phyloP scores from a whole-genome alignment of 2,113 vertebrate species.

The Puma concolor region DNA sequence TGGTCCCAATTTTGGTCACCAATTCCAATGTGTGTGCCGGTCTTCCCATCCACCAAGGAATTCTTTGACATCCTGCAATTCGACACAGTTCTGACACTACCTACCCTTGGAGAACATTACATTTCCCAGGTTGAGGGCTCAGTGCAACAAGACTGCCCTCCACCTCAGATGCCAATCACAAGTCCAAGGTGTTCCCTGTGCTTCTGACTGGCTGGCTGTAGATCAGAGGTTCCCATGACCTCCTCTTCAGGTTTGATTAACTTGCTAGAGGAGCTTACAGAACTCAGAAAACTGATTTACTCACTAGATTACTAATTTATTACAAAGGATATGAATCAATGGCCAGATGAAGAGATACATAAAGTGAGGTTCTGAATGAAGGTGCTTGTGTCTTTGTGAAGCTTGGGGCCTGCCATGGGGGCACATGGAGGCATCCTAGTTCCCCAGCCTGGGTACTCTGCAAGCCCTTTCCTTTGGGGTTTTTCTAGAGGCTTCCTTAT shows the following conservation, averaged over 20 bases:
- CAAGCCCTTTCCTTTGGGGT: not conserved
- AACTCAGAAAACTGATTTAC: not conserved
- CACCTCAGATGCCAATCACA: not conserved
- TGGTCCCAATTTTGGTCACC: not conserved
- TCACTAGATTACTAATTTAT: not conserved
- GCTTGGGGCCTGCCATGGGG: not conserved
- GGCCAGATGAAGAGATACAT: not conserved
- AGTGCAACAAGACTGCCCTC: too few relatives aligned
- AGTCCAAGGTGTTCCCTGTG: not conserved
- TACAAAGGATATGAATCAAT: not conserved
- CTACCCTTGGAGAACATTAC: too few relatives aligned
- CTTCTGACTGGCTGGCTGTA: not conserved
- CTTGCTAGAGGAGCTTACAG: not conserved
- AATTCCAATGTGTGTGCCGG: too few relatives aligned
- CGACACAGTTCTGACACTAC: too few relatives aligned
- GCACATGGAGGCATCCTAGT: not conserved
- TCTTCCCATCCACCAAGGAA: too few relatives aligned
- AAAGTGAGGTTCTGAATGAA: not conserved
- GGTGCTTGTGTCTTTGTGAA: not conserved
- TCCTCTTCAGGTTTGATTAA: not conserved
- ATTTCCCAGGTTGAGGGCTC: too few relatives aligned
- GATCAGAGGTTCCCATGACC: not conserved
- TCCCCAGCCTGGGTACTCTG: not conserved
- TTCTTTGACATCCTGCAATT: too few relatives aligned
- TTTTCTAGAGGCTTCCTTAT: not conserved